Base-by-base conservation (phyloP, 2,797 vertebrate genomes). In the Tenualosa thibaudeaui region DNA sequence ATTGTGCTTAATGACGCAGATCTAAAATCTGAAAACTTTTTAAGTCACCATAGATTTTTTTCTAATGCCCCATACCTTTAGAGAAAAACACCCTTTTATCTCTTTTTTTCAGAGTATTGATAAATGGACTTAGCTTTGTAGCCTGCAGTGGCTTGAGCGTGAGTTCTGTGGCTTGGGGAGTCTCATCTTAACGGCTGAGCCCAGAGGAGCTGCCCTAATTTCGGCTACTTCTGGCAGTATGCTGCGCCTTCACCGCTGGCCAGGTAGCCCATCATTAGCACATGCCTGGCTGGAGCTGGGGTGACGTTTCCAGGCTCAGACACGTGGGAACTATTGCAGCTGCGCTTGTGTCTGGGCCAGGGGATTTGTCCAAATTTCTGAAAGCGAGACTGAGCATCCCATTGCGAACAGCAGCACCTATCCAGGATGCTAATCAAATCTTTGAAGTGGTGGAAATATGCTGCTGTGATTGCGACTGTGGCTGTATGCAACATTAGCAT, bases 181-280 rank as follows among this genome's bases (percentile, higher is more conserved):
- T 31, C 84, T 86, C 85, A 81, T 85, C 84, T 87, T 78, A 81
- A 82, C 58, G 86, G 68, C 83, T 82, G 71, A 75, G 81, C 93
- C 91, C 94, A 24, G 88, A 94, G 91, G 94, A 95, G 88, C 91
- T 92, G 93, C 90, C 92, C 93, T 92, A 92, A 90, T 94, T 95
- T 93, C 88, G 7, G 88, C 88, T 87, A 89, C 91, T 91, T 81
- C 86, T 91, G 91, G 91, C 89, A 75, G 87, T 71, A 81, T 40
- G 81, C 31, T 40, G 81, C 15, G 19, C 54, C 54, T 56, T 82
- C 60, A 43, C 85, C 43, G 82, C 81, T 81, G 81, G 84, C 19
- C 86, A 86, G 85, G 83, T 83, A 84, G 71, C 31, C 37, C 71
- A 60, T 58, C 83, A 83, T 83, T 84, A 53, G 50, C 24, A 43